Evolutionary conservation across 2,797 vertebrate species (phyloP).

Genomic region (Neosilurus mollespiculum): DNA sequence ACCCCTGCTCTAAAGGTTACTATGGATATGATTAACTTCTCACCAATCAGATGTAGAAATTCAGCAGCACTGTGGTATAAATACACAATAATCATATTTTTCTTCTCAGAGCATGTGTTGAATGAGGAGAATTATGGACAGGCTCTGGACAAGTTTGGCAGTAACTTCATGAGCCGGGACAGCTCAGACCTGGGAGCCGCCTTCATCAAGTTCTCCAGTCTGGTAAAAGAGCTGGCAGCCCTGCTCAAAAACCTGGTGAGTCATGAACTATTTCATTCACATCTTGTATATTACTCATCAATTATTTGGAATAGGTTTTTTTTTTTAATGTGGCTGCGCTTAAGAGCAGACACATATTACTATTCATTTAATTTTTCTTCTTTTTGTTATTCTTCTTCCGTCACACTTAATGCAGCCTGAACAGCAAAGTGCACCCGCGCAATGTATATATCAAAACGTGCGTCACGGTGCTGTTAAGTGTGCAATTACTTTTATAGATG

Average conservation of each 20-base stretch:
- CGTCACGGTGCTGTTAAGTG: no score
- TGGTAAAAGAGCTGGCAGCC: slow-evolving; percentile 84
- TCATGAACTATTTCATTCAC: background rate
- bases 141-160: slow-evolving; percentile 87
- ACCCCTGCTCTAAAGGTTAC: no score
- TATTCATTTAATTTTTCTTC: no score
- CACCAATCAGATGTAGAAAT: background rate
- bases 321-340: no score
- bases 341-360: no score
- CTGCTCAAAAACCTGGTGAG: slow-evolving; percentile 87
- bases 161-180: slow-evolving; percentile 87
- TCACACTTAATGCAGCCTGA: no score
- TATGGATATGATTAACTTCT: background rate
- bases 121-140: slow-evolving; percentile 89
- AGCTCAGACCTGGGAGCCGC: slow-evolving; percentile 85
- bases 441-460: no score
- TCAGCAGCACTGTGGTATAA: background rate
- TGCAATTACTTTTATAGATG: no score
- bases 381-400: no score
- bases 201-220: slow-evolving; percentile 85
- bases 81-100: no score
- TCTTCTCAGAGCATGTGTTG: slow-evolving; percentile 80
- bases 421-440: no score
- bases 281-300: background rate
- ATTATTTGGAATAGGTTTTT: no score